A percentile compares a stretch with the other conserved stretches of the same genome.
These are phyloP conservation scores for Oreochromis grahami DNA, from an alignment of 2,797 vertebrate species.

Conservation along the genomic window DNA sequence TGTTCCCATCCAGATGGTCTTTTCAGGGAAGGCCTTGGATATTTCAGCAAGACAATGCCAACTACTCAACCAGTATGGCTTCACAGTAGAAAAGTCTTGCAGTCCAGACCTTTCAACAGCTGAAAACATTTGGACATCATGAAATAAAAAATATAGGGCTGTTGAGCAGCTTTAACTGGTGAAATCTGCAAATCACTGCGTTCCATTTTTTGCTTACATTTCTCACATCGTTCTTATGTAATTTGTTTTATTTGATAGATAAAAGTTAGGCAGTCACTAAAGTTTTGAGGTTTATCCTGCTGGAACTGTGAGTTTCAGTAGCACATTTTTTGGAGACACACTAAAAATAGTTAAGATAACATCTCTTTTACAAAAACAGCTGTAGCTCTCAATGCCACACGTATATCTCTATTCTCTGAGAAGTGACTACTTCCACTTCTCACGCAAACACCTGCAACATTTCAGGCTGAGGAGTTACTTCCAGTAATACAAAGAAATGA, in stretches of 20 bases:
- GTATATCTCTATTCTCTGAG: neutral
- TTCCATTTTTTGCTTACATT: neutral
- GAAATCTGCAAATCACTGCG: neutral
- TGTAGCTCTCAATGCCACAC: neutral
- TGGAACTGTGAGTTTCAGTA: neutral
- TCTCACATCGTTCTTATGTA: neutral
- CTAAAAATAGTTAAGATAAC: conserved; percentile 26
- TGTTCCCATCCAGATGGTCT: neutral
- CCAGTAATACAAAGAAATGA: neutral
- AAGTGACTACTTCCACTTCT: conserved; percentile 1
- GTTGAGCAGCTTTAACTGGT: neutral
- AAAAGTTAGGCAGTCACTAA: neutral
- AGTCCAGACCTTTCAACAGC: neutral
- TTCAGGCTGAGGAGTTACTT: conserved; percentile 4
- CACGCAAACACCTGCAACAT: conserved; percentile 48
- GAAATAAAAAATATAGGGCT: neutral
- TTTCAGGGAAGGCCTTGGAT: neutral
- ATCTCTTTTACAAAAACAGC: conserved; percentile 49
- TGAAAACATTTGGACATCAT: neutral
- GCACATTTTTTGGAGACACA: neutral
- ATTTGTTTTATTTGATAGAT: neutral
- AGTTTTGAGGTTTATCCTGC: neutral
- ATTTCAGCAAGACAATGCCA: neutral
- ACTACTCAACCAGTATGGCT: neutral
- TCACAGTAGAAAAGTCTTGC: neutral